A percentile compares a stretch with the other conserved stretches of the same genome.
Conservation (phyloP, 1,140 invertebrate genomes). For the Octopus bimaculoides region DNA sequence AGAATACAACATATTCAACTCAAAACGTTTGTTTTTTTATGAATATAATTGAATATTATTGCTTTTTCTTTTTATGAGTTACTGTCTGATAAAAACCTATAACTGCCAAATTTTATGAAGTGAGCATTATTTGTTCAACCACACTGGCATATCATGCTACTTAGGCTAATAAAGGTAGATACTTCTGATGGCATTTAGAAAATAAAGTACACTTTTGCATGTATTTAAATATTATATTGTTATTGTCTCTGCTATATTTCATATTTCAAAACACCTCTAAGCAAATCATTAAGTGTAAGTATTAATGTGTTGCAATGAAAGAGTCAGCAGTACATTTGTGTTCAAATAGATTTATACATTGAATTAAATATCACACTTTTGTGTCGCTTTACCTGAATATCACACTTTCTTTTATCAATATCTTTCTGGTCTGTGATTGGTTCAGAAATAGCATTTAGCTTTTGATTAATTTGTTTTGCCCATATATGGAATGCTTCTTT, state of each 20-base stretch:
- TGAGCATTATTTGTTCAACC: not conserved
- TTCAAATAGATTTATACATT: too few relatives aligned
- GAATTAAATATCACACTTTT: too few relatives aligned
- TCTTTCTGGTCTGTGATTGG: slow-evolving; percentile 45
- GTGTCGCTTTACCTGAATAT: slow-evolving; percentile 40
- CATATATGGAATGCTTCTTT: slow-evolving; percentile 73
- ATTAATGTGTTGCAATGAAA: slow-evolving; percentile 1
- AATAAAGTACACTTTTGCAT: too few relatives aligned
- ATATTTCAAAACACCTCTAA: too few relatives aligned
- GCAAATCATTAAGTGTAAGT: too few relatives aligned
- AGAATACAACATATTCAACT: too few relatives aligned
- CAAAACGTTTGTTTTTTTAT: too few relatives aligned
- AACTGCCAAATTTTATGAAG: not conserved
- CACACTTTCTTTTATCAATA: slow-evolving; percentile 46
- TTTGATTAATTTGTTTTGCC: slow-evolving; percentile 74
- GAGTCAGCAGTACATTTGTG: not conserved
- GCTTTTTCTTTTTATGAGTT: not conserved
- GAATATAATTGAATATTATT: too few relatives aligned
- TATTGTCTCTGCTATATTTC: too few relatives aligned
- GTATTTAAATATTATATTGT: too few relatives aligned
- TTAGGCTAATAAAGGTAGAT: too few relatives aligned
- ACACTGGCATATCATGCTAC: not conserved
- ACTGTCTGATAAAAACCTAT: not conserved
- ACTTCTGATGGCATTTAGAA: too few relatives aligned
- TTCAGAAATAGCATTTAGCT: slow-evolving; percentile 61